Percentiles rank a stretch among this genome's conserved stretches.
phyloP scores from a whole-genome alignment of 2,888 invertebrate genomes.

The Trichopoda pennipes region DNA sequence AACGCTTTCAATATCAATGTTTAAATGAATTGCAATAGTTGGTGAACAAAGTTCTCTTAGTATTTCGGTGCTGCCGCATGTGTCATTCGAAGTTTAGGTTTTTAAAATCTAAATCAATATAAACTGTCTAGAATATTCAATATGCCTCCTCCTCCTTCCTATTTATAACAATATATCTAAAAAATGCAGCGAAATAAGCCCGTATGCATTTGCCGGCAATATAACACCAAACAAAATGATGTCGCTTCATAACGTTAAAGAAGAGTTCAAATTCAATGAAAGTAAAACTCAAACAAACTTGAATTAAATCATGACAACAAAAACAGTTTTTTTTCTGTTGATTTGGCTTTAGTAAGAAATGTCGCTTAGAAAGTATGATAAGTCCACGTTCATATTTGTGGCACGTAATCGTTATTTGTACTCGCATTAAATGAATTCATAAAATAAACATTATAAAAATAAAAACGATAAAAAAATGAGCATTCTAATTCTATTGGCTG shows the following conservation, averaged over 20 bases:
- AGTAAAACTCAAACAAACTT: constrained; percentile 45
- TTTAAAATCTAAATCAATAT: no score
- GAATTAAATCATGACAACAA: constrained; percentile 37
- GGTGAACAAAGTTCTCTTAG: no score
- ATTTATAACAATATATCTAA: no score
- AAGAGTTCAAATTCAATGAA: constrained; percentile 40
- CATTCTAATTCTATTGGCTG: neutral
- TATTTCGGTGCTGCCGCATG: no score
- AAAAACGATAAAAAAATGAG: neutral
- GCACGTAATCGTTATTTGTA: constrained; percentile 34
- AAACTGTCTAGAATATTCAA: no score
- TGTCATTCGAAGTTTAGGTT: no score
- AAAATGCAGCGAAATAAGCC: no score
- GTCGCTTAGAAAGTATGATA: neutral
- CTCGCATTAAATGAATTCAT: neutral
- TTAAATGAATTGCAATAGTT: no score
- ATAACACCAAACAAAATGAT: neutral
- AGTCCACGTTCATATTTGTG: neutral
- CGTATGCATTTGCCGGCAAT: no score
- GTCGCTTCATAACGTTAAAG: constrained; percentile 23
- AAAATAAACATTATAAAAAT: neutral
- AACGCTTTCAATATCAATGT: no score
- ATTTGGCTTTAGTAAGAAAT: neutral
- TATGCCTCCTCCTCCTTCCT: no score
- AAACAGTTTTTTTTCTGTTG: neutral